Evolutionary conservation across 1,140 invertebrate genomes (phyloP).

Genomic region (Ostrea denselamellosa): DNA sequence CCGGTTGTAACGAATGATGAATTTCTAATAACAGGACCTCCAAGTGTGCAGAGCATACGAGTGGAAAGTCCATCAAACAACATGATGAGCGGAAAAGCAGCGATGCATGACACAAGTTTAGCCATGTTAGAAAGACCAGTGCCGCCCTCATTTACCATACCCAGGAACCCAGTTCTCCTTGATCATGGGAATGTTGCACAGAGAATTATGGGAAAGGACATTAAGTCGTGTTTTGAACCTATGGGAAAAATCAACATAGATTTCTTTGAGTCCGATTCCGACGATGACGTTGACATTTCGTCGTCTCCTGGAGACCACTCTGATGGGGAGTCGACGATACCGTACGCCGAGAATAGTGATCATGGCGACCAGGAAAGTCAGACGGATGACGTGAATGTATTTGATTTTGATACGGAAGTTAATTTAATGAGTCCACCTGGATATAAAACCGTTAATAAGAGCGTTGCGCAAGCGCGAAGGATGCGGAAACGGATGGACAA

Average conservation of each 20-base stretch:
- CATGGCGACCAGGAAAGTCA: not conserved
- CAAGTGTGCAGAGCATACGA: constrained; percentile 33
- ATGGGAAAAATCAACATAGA: not conserved
- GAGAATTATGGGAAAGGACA: constrained; percentile 18
- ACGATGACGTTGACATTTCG: constrained; percentile 3
- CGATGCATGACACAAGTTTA: not conserved
- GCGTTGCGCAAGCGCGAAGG: not conserved
- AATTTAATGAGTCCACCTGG: constrained; percentile 30
- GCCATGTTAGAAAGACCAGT: constrained; percentile 22
- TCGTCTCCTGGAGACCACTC: not conserved
- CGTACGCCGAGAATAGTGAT: not conserved
- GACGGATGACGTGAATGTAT: not conserved
- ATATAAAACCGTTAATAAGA: not conserved
- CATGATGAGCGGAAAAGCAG: not conserved
- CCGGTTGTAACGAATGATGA: constrained; percentile 19
- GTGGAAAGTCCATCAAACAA: constrained; percentile 21
- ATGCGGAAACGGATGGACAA: constrained; percentile 2
- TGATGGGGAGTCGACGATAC: constrained; percentile 26
- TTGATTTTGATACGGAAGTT: constrained; percentile 8
- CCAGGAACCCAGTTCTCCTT: not conserved
- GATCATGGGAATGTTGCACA: not conserved
- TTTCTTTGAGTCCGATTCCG: constrained; percentile 1
- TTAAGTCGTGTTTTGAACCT: constrained; percentile 1
- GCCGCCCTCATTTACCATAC: not conserved
- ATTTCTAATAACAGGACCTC: not conserved